Evolutionary conservation across 2,113 vertebrate genomes (phyloP), one percentile per base, ranked within the genome.

Genomic region (Xiphophorus couchianus): DNA sequence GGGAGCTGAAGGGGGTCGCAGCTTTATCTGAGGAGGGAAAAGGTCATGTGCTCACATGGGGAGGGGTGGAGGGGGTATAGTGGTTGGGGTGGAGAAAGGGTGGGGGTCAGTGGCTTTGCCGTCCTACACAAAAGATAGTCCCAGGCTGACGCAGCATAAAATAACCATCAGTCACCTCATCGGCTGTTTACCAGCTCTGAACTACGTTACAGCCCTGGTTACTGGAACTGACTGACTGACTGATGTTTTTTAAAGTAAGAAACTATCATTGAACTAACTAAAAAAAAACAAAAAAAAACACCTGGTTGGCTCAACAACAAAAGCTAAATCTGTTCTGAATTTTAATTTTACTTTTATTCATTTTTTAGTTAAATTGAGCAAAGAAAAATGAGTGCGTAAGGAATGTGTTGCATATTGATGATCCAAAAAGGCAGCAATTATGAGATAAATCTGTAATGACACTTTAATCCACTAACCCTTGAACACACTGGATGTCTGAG

Each of bases 21-120:
- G 88, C 1, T 94, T 85, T 90, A 87, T 91, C 90, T 81, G 71
- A 84, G 86, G 82, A 80, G 79, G 85, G 89, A 82, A 66, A 91
- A 91, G 95, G 95, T 95, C 93, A 89, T 89, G 94, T 93, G 93
- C 67, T 68, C 94, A 92, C 74, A 69, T 91, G 73, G 91, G 67
- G 58, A 27, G 25, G 62, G 0, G 8, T 87, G 81, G 71, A 25
- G 74, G 91, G 62, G 44, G 12, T 10, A 13, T 27, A 28, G 58
- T 1, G 29, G 51, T 1, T 68, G 76, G 7, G 89, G 77, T 66
- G 77, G 69, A 22, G 7, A 31, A 42, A 0, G 7, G 89, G 80
- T 66, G 77, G 69, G 28, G 7, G 13, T 44, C 66, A 51, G 62
- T 15, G 69, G 68, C 73, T 29, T 19, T 75, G 88, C 75, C 76